phyloP scores from a whole-genome alignment of 1,140 invertebrate species.

The Augochlora pura region DNA sequence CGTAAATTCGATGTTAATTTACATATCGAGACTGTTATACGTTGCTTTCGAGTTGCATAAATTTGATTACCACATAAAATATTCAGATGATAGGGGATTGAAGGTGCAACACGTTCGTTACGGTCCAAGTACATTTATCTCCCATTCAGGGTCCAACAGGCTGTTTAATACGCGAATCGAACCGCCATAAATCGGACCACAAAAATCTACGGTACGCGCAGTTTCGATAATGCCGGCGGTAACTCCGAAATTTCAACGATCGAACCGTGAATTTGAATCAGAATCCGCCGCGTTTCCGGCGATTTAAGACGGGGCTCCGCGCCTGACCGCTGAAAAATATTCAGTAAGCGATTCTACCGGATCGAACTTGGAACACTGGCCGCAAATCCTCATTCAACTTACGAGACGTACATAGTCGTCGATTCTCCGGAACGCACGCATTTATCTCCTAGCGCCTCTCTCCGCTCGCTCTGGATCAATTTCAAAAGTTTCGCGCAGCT shows the following conservation, averaged over 20 bases:
- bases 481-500: constrained; percentile 8
- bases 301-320: constrained; percentile 19
- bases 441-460: constrained; percentile 19
- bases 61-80: too few species aligned
- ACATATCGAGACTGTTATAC: too few species aligned
- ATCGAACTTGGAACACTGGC: not conserved
- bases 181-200: too few species aligned
- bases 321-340: not conserved
- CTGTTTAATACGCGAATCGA: too few species aligned
- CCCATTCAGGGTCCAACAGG: too few species aligned
- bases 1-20: too few species aligned
- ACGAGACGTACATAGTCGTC: constrained; percentile 21
- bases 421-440: constrained; percentile 6
- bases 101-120: too few species aligned
- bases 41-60: too few species aligned
- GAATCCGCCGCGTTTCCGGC: not conserved
- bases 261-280: constrained; percentile 3
- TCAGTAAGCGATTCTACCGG: not conserved
- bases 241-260: not conserved
- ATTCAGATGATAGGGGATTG: too few species aligned
- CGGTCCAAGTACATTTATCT: too few species aligned
- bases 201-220: too few species aligned
- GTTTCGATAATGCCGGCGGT: not conserved
- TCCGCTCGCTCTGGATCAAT: not conserved
- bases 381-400: constrained; percentile 34